phyloP scores from a whole-genome alignment of 2,797 vertebrate genomes.

The Pterois miles region DNA sequence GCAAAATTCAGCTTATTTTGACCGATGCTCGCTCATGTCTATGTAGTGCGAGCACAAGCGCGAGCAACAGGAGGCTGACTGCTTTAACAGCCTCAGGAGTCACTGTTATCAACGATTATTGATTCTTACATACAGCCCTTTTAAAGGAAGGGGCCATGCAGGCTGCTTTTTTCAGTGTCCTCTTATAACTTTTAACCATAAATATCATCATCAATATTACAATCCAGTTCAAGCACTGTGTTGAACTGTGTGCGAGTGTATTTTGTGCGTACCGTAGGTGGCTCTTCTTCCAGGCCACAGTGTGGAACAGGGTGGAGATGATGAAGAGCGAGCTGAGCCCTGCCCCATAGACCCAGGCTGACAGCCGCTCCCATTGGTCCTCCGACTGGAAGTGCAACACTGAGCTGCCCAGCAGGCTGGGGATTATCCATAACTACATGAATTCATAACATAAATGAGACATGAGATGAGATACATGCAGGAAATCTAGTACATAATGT shows the following conservation, averaged over 20 bases:
- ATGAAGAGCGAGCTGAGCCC: slow-evolving; percentile 95
- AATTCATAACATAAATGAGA: slow-evolving; percentile 40
- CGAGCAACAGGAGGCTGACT: too few relatives aligned
- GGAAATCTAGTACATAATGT: background rate
- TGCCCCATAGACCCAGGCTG: slow-evolving; percentile 88
- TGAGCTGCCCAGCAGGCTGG: slow-evolving; percentile 93
- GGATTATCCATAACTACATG: slow-evolving; percentile 91
- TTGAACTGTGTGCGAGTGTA: slow-evolving; percentile 9
- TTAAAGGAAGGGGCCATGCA: background rate
- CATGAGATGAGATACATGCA: slow-evolving; percentile 16
- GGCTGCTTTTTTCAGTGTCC: background rate
- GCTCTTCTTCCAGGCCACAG: slow-evolving; percentile 96
- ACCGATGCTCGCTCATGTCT: too few relatives aligned
- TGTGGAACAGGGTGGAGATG: slow-evolving; percentile 95
- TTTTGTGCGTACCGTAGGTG: slow-evolving; percentile 87
- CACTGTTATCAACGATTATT: too few relatives aligned
- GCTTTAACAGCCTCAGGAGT: too few relatives aligned
- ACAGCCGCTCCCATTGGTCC: slow-evolving; percentile 89
- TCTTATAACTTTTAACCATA: background rate
- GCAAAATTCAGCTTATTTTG: too few relatives aligned
- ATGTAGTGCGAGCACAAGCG: too few relatives aligned
- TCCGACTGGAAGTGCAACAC: slow-evolving; percentile 92
- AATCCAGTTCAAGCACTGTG: background rate
- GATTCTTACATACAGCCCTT: too few relatives aligned
- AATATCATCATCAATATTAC: background rate